These are phyloP conservation scores for Adelognathus sp. DNA, from an alignment of 2,888 invertebrate genomes.

Conservation along the genomic window DNA sequence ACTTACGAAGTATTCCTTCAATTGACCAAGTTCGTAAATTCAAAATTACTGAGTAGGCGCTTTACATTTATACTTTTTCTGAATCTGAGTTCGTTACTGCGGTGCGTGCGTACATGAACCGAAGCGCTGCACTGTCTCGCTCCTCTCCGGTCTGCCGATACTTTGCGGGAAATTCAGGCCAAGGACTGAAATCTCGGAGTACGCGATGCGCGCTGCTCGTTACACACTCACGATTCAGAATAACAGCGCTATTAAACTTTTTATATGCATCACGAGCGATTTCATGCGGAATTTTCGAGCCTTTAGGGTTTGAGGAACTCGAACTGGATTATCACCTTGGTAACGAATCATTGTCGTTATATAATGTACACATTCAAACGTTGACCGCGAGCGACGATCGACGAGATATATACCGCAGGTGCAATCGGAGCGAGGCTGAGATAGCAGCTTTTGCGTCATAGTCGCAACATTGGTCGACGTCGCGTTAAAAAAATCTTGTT, in stretches of 20 bases:
- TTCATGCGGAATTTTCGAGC: slow-evolving; percentile 13
- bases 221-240: slow-evolving; percentile 28
- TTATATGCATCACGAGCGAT: slow-evolving; percentile 11
- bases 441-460: neutral
- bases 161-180: slow-evolving; percentile 19
- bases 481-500: neutral
- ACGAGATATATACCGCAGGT: neutral
- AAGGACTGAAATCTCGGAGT: slow-evolving; percentile 38
- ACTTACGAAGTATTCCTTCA: too few relatives aligned
- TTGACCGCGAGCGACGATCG: neutral
- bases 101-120: neutral
- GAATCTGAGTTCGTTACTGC: neutral
- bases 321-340: slow-evolving; percentile 21
- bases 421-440: slow-evolving; percentile 13
- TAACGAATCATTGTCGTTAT: neutral
- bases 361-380: neutral
- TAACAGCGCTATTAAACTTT: slow-evolving; percentile 30
- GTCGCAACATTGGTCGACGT: slow-evolving; percentile 7
- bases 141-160: neutral
- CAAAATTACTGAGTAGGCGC: too few relatives aligned
- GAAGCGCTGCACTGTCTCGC: neutral
- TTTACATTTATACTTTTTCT: too few relatives aligned
- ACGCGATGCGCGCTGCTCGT: slow-evolving; percentile 4
- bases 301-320: slow-evolving; percentile 27
- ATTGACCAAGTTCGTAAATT: too few relatives aligned